Conservation (phyloP, 2,888 invertebrate genomes). For the Troglohyphantes excavatus region DNA sequence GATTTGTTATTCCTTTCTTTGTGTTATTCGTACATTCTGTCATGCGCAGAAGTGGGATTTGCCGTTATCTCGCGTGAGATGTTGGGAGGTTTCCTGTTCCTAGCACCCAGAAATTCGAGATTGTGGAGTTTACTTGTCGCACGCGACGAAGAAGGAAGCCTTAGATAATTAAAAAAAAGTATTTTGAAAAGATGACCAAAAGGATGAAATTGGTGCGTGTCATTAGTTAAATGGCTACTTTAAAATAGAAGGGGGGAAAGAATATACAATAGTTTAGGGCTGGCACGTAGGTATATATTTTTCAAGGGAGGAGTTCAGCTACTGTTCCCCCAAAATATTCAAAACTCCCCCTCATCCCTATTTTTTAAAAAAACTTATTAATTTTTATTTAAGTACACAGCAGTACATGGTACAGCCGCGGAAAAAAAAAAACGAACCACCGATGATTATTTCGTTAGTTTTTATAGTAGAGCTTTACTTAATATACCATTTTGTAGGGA, state of each 20-base stretch:
- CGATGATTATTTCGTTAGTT: too few relatives aligned
- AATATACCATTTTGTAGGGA: too few relatives aligned
- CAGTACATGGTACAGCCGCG: too few relatives aligned
- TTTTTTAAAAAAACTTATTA: too few relatives aligned
- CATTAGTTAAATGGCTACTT: not conserved
- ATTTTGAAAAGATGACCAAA: not conserved
- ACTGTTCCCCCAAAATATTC: too few relatives aligned
- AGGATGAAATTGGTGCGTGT: not conserved
- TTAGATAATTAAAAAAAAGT: not conserved
- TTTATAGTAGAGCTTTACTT: too few relatives aligned
- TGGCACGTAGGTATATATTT: too few relatives aligned
- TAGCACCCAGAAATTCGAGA: not conserved
- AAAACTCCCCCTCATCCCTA: too few relatives aligned
- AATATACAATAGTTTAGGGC: too few relatives aligned
- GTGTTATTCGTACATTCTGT: not conserved
- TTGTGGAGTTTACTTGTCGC: not conserved
- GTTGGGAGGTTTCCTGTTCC: not conserved
- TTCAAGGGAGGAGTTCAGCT: too few relatives aligned
- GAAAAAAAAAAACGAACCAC: too few relatives aligned
- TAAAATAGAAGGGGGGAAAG: not conserved
- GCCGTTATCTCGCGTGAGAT: not conserved
- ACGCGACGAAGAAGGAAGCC: not conserved
- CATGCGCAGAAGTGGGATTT: not conserved
- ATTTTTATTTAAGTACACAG: too few relatives aligned
- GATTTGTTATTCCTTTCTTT: constrained; percentile 45